phyloP scores from a whole-genome alignment of 2,888 invertebrate genomes.

The Caenorhabditis macrosperma region DNA sequence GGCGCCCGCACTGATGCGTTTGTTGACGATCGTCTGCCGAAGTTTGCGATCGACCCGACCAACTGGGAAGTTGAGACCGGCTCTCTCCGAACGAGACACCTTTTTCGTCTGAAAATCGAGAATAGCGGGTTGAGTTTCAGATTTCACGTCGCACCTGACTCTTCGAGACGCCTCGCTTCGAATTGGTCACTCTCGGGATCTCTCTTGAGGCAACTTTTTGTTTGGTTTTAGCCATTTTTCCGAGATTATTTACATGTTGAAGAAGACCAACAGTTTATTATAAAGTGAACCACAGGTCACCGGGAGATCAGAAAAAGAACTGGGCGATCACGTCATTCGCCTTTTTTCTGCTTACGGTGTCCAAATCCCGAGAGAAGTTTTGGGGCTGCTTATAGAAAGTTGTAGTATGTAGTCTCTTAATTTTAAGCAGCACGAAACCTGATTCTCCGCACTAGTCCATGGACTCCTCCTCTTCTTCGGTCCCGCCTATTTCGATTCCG shows the following conservation, averaged over 20 bases:
- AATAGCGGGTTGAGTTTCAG: background rate
- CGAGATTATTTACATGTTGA: too few relatives aligned
- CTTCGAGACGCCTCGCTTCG: background rate
- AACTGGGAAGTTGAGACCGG: conserved; percentile 25
- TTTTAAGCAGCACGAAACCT: too few relatives aligned
- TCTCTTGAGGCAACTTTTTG: background rate
- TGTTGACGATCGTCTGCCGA: background rate
- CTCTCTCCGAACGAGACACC: conserved; percentile 6
- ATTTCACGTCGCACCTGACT: background rate
- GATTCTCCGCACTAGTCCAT: too few relatives aligned
- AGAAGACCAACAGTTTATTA: too few relatives aligned
- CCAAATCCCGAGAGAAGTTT: background rate
- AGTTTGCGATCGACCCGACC: conserved; percentile 20
- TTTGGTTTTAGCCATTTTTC: background rate
- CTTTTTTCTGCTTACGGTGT: too few relatives aligned
- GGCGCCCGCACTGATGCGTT: conserved; percentile 9
- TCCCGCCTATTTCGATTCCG: too few relatives aligned
- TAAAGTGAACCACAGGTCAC: too few relatives aligned
- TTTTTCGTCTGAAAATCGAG: background rate
- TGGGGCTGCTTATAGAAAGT: too few relatives aligned
- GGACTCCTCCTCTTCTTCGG: too few relatives aligned
- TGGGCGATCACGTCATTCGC: too few relatives aligned
- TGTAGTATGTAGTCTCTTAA: too few relatives aligned
- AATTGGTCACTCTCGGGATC: background rate
- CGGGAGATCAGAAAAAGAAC: too few relatives aligned